Base-by-base conservation (phyloP, 2,888 invertebrate species). In the Arctia plantaginis region DNA sequence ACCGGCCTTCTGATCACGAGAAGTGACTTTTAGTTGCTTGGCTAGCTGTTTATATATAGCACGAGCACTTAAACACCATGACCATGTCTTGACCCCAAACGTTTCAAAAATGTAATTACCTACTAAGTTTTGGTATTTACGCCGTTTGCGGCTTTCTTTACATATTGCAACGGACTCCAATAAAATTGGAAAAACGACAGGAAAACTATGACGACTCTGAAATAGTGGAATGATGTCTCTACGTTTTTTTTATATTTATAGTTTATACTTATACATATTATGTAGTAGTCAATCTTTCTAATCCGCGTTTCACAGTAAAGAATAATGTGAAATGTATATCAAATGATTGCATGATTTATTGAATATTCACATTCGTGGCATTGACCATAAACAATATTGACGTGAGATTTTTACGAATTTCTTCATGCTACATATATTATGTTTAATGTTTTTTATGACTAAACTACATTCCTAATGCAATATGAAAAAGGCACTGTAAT, bases 281-380 rank as follows among this genome's bases (percentile, higher is more conserved):
- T n/a, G 47, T n/a, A 33, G 10, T 39, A 51, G 47, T 69, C 62
- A 73, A 69, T 69, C 20, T 33, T 62, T 69, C 62, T 66, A 33
- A 69, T 74, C 23, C 23, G 33, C 18, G 20, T 41, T 69, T 64
- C 55, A 4, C 39, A 55, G 23, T 71, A 23, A 55, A 35, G 12
- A 72, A 59, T 71, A 74, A n/a, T 71, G 47, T 44, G 65, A 73
- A 80, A 71, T 71, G 18, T 47, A 66, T 71, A 69, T 69, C 30
- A 69, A 69, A 23, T 62, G 69, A 69, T 80, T 74, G 30, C 72
- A 55, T 33, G 75, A 68, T 75, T 71, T 77, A 75, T 77, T 72
- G 51, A 62, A 73, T 66, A 35, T 41, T 44, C n/a, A 68, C 68
- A 74, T 70, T 59, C 69, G 35, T 59, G 35, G 70, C 69, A 65